These are phyloP conservation scores for Drosophila tropicalis DNA, from an alignment of 1,140 invertebrate genomes.

Conservation along the genomic window DNA sequence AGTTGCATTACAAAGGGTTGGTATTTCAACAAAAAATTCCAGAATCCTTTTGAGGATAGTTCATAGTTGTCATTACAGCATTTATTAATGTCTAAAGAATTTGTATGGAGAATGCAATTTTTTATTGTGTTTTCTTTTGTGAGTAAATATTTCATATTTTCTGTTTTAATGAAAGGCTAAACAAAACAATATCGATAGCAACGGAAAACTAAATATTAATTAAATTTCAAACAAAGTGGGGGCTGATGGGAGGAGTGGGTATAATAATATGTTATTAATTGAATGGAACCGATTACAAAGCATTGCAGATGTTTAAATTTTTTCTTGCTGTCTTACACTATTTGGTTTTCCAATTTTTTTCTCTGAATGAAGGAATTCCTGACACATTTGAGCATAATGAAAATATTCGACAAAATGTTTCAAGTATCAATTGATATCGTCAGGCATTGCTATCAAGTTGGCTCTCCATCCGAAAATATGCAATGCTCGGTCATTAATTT, in stretches of 20 bases:
- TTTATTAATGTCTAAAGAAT: constrained; percentile 16
- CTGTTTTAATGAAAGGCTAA: background rate
- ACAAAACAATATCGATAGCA: too few relatives aligned
- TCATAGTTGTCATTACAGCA: constrained; percentile 5
- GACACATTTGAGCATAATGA: background rate
- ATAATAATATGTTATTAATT: too few relatives aligned
- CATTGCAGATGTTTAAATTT: too few relatives aligned
- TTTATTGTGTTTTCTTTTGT: background rate
- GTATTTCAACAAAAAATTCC: background rate
- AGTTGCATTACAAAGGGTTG: background rate
- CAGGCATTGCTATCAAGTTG: constrained; percentile 12
- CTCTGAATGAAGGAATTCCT: background rate
- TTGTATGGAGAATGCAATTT: constrained; percentile 9
- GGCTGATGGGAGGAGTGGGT: too few relatives aligned
- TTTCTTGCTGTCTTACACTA: too few relatives aligned
- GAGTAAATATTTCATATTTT: background rate
- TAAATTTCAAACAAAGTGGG: too few relatives aligned
- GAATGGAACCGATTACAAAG: too few relatives aligned
- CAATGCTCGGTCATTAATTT: constrained; percentile 18
- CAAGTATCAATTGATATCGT: background rate
- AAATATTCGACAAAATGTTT: background rate
- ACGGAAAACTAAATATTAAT: too few relatives aligned
- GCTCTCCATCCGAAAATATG: constrained; percentile 23
- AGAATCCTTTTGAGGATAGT: background rate
- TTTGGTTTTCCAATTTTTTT: too few relatives aligned